phyloP scores from a whole-genome alignment of 2,888 invertebrate genomes.

The Biston stratarius region DNA sequence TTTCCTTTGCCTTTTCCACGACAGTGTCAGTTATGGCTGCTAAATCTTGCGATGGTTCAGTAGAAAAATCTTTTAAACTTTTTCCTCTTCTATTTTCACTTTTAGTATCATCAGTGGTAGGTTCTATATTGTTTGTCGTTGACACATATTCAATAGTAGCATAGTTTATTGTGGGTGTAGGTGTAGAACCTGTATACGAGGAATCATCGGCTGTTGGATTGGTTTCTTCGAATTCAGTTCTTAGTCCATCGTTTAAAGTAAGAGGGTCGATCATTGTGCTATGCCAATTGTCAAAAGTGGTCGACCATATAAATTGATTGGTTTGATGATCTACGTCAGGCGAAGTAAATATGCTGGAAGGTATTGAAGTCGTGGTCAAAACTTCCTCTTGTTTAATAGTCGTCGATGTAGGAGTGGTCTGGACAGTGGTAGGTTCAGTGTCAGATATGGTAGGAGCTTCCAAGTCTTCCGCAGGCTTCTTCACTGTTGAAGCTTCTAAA shows the following conservation, averaged over 20 bases:
- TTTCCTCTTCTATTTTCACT: constrained; percentile 71
- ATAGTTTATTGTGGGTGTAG: constrained; percentile 63
- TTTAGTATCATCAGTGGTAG: constrained; percentile 59
- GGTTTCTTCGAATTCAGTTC: constrained; percentile 65
- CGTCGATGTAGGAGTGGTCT: constrained; percentile 64
- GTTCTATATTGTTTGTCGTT: constrained; percentile 65
- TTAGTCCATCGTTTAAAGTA: constrained; percentile 89
- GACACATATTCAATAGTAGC: constrained; percentile 65
- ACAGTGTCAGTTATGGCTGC: constrained; percentile 89
- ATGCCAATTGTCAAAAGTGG: constrained; percentile 86
- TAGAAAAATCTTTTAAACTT: constrained; percentile 69
- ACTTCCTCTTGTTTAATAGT: constrained; percentile 66
- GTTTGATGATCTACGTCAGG: constrained; percentile 77
- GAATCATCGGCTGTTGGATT: constrained; percentile 40
- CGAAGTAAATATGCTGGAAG: constrained; percentile 71
- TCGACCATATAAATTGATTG: constrained; percentile 78
- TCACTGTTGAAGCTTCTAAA: constrained; percentile 59
- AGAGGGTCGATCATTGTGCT: constrained; percentile 91
- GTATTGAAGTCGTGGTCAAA: constrained; percentile 60
- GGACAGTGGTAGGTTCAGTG: constrained; percentile 62
- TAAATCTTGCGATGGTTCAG: constrained; percentile 85
- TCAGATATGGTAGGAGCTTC: constrained; percentile 74
- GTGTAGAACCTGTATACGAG: constrained; percentile 51
- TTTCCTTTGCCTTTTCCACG: constrained; percentile 90
- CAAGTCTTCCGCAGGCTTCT: constrained; percentile 74